Base-by-base conservation (phyloP, 2,888 invertebrate genomes). In the Oscheius onirici region DNA sequence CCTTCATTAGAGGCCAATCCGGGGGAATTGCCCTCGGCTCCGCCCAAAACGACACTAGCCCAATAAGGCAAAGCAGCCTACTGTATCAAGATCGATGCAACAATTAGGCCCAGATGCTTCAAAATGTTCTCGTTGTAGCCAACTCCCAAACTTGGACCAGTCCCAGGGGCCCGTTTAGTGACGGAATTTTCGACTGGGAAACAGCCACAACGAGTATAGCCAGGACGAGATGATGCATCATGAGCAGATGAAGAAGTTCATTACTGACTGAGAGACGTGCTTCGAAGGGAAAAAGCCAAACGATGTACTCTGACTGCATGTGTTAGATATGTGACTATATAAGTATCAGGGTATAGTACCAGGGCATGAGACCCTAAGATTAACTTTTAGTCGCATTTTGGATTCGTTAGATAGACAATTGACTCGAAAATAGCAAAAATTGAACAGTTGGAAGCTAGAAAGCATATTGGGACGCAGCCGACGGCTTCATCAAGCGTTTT, bases 1-100 rank as follows among this genome's bases (percentile, higher is more conserved):
- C 74, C 75, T 76, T 79, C 79, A 79, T 79, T 79, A 79, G 72
- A 77, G 71, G 68, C 70, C 73, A 75, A 75, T 73, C 74, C 74
- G 63, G 67, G 65, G 72, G 46, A 68, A 72, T 67, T 68, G 61
- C 57, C 67, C 52, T 28, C 34, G 69, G 57, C 73, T 58, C 72
- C 75, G 73, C 77, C 77, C 69, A 44, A 26, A 20, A 5, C 46
- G 24, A 26, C 40, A 46, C 26, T 15, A 22, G 11, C 51, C 43
- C 71, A 44, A 40, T 46, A 34, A 28, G 22, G 41, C 28, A 8
- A 26, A 22, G 10, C 43, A 10, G 22, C 43, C 60, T 67, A 51
- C 58, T 20, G 44, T 57, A 40, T 55, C 13, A 41, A 6, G 34
- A 71, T 51, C 66, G 44, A 73, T 65, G 58, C 28, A 51, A 41